These are phyloP conservation scores for Manis crassicaudata DNA, from an alignment of 2,797 vertebrate genomes.

Conservation along the genomic window DNA sequence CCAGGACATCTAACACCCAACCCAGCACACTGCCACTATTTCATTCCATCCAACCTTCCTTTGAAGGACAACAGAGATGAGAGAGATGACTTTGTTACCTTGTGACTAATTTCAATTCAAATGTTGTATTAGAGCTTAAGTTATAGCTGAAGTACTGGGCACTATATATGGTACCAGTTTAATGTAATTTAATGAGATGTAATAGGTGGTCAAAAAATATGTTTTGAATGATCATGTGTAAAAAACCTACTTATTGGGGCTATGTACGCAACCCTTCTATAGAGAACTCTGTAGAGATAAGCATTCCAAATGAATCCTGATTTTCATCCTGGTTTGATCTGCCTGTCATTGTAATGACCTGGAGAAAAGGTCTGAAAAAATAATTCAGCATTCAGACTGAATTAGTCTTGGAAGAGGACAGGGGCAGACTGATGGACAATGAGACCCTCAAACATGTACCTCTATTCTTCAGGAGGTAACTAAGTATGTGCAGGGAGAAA, in stretches of 20 bases:
- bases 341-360: neutral
- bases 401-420: neutral
- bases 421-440: conserved; percentile 9
- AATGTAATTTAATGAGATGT: conserved; percentile 26
- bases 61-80: neutral
- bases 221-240: neutral
- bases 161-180: neutral
- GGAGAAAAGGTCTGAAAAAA: neutral
- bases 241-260: neutral
- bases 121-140: neutral
- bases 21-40: neutral
- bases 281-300: neutral
- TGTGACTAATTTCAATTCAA: conserved; percentile 11
- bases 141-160: neutral
- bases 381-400: neutral
- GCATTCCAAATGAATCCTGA: neutral
- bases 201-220: conserved; percentile 19
- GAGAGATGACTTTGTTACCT: neutral
- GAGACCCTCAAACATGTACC: conserved; percentile 18
- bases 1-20: neutral
- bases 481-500: conserved; percentile 47
- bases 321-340: conserved; percentile 26
- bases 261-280: neutral
- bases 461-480: conserved; percentile 51
- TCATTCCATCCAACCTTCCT: neutral